These are phyloP conservation scores for Callosobruchus maculatus DNA, from an alignment of 2,888 invertebrate species.

Conservation along the genomic window DNA sequence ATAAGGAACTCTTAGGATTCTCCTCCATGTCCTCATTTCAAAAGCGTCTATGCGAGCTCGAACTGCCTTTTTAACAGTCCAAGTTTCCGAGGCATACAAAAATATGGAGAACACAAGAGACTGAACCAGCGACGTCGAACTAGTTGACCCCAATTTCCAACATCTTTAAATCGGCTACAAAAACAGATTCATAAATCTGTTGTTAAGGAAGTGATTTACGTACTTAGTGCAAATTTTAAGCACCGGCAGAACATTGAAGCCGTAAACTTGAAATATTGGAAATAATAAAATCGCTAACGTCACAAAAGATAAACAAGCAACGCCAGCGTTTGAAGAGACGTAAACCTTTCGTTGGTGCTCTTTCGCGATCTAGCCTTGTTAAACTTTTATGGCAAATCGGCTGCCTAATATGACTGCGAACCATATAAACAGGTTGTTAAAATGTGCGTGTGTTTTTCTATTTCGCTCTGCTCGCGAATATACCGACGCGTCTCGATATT, in stretches of 20 bases:
- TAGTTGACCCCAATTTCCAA: no score
- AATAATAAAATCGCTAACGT: background rate
- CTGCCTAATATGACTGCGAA: conserved; percentile 16
- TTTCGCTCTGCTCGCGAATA: background rate
- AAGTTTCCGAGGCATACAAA: no score
- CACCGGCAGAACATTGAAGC: background rate
- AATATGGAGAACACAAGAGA: no score
- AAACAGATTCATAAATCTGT: no score
- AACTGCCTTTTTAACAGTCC: no score
- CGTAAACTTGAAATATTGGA: background rate
- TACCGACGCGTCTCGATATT: background rate
- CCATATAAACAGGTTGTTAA: conserved; percentile 19
- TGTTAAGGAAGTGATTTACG: background rate
- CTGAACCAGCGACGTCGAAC: no score
- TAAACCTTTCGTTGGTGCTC: background rate
- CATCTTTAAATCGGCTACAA: no score
- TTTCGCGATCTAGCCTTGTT: conserved; percentile 14
- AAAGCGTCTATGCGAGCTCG: no score
- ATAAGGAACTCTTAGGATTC: no score
- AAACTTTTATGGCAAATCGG: conserved; percentile 20
- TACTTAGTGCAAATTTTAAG: background rate
- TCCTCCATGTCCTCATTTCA: no score
- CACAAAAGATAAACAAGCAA: background rate
- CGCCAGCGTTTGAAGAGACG: background rate
- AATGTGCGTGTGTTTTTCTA: conserved; percentile 12